phyloP scores from a whole-genome alignment of 2,888 invertebrate genomes.

The Lepas anatifera region DNA sequence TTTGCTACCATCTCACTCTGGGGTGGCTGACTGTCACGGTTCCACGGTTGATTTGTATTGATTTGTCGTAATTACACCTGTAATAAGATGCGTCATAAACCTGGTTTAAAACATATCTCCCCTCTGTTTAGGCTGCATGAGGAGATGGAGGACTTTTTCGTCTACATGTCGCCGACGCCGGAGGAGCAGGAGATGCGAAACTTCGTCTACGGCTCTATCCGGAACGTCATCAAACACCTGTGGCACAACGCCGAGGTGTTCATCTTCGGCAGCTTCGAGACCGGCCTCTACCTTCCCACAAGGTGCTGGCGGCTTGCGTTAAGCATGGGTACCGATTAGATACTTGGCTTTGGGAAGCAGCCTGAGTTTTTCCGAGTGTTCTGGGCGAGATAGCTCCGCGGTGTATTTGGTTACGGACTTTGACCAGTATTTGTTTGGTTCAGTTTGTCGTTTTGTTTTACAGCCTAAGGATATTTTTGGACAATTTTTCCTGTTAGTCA shows the following conservation, averaged over 20 bases:
- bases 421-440: too few relatives aligned
- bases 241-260: slow-evolving; percentile 93
- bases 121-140: slow-evolving; percentile 65
- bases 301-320: slow-evolving; percentile 42
- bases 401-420: too few relatives aligned
- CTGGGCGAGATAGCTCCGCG: too few relatives aligned
- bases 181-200: slow-evolving; percentile 81
- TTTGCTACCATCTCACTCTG: background rate
- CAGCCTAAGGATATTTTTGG: too few relatives aligned
- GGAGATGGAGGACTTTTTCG: slow-evolving; percentile 93
- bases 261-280: slow-evolving; percentile 95
- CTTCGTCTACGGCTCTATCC: slow-evolving; percentile 79
- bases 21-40: background rate
- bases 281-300: slow-evolving; percentile 93
- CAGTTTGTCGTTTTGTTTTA: too few relatives aligned
- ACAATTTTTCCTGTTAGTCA: too few relatives aligned
- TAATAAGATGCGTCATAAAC: background rate
- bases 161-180: slow-evolving; percentile 84
- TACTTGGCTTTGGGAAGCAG: too few relatives aligned
- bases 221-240: slow-evolving; percentile 67
- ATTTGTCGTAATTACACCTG: background rate
- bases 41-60: background rate
- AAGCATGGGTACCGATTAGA: too few relatives aligned
- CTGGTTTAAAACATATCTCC: background rate
- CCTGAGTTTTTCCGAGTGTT: too few relatives aligned